Evolutionary conservation across 2,797 vertebrate genomes (phyloP), one percentile per base, ranked within the genome.

Genomic region (Poeciliopsis paucimaculata): DNA sequence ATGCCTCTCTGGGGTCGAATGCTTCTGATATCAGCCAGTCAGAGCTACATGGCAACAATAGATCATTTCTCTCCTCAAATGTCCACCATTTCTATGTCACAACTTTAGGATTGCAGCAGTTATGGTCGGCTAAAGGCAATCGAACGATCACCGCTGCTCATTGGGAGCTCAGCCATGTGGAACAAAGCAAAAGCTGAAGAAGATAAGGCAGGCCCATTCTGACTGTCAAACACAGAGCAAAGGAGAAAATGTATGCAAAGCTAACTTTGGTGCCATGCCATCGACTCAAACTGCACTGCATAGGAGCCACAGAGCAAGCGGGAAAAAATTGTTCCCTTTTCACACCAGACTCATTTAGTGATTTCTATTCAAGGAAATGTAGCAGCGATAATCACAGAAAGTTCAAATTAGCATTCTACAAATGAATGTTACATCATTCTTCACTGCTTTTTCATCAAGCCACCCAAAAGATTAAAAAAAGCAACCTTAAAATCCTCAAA

Each of bases 111-210:
- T 57, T 88, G 80, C 78, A 66, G 80, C 72, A 75, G 83, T 80
- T 80, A 82, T 53, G 75, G 77, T 71, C 3, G 9, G 79, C 46
- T 82, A 70, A 85, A 84, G 66, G 23, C 1, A 16, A 82, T 72
- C 34, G 26, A 76, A 62, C 36, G 76, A 84, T 91, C 82, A 80
- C 26, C 26, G 26, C 68, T 46, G 41, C 41, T 71, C 68, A 45
- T 39, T 86, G 80, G 53, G 60, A 81, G 68, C 18, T 78, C 84
- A 82, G 62, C 57, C 88, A 86, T 51, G 81, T 76, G 81, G 87
- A 91, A 88, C 84, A 82, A 79, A 81, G 80, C 47, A 2, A 72
- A 73, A 75, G 73, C 80, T 49, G 71, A 75, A 86, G 84, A 76
- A 77, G 72, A 81, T 53, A 60, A 70, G 11, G 72, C 75, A 51